These are phyloP conservation scores for Oreochromis tanganicae DNA, from an alignment of 2,113 vertebrate genomes.

Conservation along the genomic window DNA sequence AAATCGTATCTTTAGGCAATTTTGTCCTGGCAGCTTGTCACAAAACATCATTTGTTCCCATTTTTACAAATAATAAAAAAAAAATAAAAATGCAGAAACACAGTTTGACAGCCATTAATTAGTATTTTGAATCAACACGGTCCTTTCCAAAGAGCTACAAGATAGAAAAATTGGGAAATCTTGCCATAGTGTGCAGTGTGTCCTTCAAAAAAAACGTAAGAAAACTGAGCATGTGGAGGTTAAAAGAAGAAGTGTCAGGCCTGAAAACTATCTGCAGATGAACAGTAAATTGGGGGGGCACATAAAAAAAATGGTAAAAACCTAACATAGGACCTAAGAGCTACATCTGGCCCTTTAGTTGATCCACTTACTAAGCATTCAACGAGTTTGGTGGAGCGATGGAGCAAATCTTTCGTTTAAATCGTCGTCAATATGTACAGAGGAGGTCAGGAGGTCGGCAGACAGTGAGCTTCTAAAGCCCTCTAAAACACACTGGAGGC, in stretches of 20 bases:
- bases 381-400: not conserved
- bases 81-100: not conserved
- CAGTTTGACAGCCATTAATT: not conserved
- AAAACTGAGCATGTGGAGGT: not conserved
- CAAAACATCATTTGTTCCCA: not conserved
- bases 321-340: not conserved
- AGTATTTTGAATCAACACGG: not conserved
- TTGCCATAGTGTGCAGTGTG: not conserved
- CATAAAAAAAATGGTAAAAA: not conserved
- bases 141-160: not conserved
- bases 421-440: not conserved
- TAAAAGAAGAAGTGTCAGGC: not conserved
- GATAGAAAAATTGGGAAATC: not conserved
- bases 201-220: rapidly evolving
- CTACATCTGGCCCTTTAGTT: not conserved
- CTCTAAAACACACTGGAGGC: not conserved
- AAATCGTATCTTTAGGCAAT: not conserved
- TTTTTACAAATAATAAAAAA: not conserved
- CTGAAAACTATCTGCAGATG: not conserved
- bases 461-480: not conserved
- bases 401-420: not conserved
- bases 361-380: not conserved
- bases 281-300: not conserved
- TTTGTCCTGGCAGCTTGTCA: not conserved
- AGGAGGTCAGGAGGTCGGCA: not conserved